phyloP scores from a whole-genome alignment of 2,888 invertebrate species.

The Agrochola macilenta region DNA sequence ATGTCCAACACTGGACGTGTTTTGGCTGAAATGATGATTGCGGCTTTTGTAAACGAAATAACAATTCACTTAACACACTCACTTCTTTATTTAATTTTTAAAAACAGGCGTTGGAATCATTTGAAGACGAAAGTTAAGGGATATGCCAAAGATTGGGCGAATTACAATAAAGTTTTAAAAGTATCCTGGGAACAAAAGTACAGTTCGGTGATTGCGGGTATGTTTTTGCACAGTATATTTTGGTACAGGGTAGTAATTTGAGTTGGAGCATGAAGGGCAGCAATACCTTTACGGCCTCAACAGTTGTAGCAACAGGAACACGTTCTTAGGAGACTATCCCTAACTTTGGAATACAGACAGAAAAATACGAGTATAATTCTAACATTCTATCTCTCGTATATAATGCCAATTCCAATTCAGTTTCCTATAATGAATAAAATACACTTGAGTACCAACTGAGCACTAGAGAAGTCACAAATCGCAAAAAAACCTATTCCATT shows the following conservation, averaged over 20 bases:
- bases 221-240: not conserved
- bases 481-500: not conserved
- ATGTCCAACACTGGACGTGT: no score
- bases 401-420: not conserved
- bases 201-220: conserved; percentile 77
- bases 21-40: not conserved
- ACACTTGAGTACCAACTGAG: not conserved
- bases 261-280: not conserved
- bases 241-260: not conserved
- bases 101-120: conserved; percentile 79
- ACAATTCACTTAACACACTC: no score
- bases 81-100: not conserved
- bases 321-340: not conserved
- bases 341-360: not conserved
- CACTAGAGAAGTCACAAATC: not conserved
- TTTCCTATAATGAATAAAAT: not conserved
- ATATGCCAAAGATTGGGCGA: conserved; percentile 80
- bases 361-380: not conserved
- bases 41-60: not conserved
- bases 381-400: not conserved
- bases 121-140: conserved; percentile 79
- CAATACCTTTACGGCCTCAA: not conserved
- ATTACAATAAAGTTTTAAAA: conserved; percentile 80
- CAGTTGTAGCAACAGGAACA: not conserved
- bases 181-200: conserved; percentile 83